Conservation (phyloP, 2,113 vertebrate genomes). For the Saccopteryx leptura region DNA sequence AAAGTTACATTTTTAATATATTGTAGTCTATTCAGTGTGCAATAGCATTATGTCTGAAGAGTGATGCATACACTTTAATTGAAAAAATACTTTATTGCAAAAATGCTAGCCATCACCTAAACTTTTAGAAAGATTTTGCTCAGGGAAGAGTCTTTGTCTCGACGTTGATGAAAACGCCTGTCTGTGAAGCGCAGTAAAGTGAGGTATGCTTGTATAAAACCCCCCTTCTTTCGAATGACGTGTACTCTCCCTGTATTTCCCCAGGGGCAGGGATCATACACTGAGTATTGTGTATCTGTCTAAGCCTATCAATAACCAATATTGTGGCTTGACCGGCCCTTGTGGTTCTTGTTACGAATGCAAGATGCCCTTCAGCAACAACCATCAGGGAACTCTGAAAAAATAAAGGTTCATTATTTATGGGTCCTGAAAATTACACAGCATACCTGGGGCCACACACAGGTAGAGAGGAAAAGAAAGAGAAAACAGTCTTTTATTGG, state of each 20-base stretch:
- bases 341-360: background rate
- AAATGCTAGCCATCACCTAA: background rate
- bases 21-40: background rate
- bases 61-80: background rate
- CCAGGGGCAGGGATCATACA: too few species aligned
- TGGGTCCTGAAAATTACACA: too few species aligned
- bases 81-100: background rate
- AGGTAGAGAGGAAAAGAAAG: background rate
- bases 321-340: background rate
- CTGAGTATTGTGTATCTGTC: background rate
- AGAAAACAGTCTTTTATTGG: background rate
- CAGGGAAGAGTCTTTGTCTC: too few species aligned
- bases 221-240: too few species aligned
- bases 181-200: background rate
- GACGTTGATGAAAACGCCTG: background rate
- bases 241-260: background rate
- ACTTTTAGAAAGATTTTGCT: background rate
- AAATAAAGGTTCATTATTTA: too few species aligned
- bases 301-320: background rate
- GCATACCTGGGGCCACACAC: too few species aligned
- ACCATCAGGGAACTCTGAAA: too few species aligned
- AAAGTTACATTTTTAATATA: background rate
- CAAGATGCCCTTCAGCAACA: background rate
- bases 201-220: background rate
- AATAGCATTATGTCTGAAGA: background rate